A percentile compares a stretch with the other conserved stretches of the same genome.
These are phyloP conservation scores for Premnoplex brunnescens DNA, from an alignment of 2,797 vertebrate genomes.

Conservation along the genomic window DNA sequence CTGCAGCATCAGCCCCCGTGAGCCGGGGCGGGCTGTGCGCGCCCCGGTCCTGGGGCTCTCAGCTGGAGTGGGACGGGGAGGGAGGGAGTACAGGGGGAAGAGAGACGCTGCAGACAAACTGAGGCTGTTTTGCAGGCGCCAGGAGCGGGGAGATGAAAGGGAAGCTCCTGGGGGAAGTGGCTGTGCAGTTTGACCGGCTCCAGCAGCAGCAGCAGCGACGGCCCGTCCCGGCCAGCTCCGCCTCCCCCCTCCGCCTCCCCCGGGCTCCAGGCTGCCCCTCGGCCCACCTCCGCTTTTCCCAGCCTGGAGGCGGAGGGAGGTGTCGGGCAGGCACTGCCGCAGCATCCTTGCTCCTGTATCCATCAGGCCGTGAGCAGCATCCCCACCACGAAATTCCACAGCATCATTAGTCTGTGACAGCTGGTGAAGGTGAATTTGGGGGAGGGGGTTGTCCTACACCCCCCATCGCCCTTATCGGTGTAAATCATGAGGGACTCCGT, in stretches of 20 bases:
- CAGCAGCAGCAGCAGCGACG: constrained; percentile 69
- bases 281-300: constrained; percentile 46
- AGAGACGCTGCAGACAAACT: constrained; percentile 79
- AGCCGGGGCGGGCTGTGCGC: background rate
- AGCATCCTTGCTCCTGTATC: background rate
- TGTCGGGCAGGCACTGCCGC: background rate
- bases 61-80: constrained; percentile 17
- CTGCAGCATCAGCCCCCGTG: background rate
- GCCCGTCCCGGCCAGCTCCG: constrained; percentile 66
- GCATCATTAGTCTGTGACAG: too few species aligned
- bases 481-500: background rate
- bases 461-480: fast-evolving
- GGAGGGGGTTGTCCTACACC: background rate
- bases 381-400: background rate
- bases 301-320: constrained; percentile 28
- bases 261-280: constrained; percentile 43
- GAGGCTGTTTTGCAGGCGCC: constrained; percentile 82
- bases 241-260: constrained; percentile 45
- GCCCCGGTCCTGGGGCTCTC: constrained; percentile 31
- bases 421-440: background rate
- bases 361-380: background rate
- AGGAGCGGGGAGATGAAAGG: constrained; percentile 86
- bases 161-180: constrained; percentile 81
- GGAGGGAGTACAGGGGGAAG: constrained; percentile 51
- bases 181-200: constrained; percentile 83